phyloP scores from a whole-genome alignment of 1,140 invertebrate species.

The Drosophila busckii region DNA sequence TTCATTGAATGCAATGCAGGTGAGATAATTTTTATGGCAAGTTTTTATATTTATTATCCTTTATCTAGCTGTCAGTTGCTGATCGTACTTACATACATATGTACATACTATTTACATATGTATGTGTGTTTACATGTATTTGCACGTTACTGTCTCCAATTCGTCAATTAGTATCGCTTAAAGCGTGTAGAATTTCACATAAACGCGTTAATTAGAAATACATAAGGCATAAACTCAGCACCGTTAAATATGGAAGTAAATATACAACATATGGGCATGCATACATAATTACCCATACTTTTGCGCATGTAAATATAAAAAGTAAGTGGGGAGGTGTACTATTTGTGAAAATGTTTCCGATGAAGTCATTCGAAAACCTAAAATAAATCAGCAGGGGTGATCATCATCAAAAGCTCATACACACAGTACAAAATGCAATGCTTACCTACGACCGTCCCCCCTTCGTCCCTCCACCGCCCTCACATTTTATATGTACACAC shows the following conservation, averaged over 20 bases:
- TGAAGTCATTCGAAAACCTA: conserved; percentile 68
- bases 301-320: conserved; percentile 14
- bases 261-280: conserved; percentile 23
- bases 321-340: conserved; percentile 20
- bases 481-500: conserved; percentile 1
- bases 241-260: conserved; percentile 57
- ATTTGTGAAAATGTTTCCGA: conserved; percentile 48
- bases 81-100: neutral
- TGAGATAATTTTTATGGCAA: conserved; percentile 31
- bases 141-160: conserved; percentile 34
- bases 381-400: conserved; percentile 59
- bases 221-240: conserved; percentile 32
- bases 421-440: conserved; percentile 60
- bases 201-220: conserved; percentile 50
- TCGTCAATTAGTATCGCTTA: conserved; percentile 42
- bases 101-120: neutral
- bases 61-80: too few relatives aligned
- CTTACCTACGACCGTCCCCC: conserved; percentile 25
- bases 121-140: conserved; percentile 2
- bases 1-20: conserved; percentile 40
- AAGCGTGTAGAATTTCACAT: conserved; percentile 63
- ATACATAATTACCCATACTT: conserved; percentile 6
- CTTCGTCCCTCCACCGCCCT: conserved; percentile 9
- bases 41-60: too few relatives aligned
- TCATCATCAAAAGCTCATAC: conserved; percentile 52